Evolutionary conservation across 2,888 invertebrate genomes (phyloP), one percentile per base, ranked within the genome.

Genomic region (Eupsilia transversa): DNA sequence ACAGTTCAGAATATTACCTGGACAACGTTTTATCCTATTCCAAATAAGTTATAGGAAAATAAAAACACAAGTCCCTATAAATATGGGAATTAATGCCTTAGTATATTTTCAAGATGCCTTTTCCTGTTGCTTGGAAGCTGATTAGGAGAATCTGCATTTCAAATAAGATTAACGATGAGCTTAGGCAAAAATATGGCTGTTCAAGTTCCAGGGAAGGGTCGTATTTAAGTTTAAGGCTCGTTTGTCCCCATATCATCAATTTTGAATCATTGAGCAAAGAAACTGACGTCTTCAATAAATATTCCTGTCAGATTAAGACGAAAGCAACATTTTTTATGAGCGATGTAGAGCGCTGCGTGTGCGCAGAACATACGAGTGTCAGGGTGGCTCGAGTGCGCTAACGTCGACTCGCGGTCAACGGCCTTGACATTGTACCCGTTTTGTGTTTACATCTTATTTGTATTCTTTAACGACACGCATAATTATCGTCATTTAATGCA

Each of bases 401-500:
- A 80, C 79, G 77, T 79, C 84, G 77, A 69, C 79, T 79, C 82
- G 92, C 93, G 94, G 95, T 95, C 95, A 94, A 89, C 93, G 90
- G 93, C 95, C 93, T 94, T 95, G 95, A 95, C 94, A 95, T 92
- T 95, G 94, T 91, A 92, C 92, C 88, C 90, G 92, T 92, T 93
- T 90, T 85, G 81, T 90, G 89, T 91, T 92, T 89, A 91, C 89
- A 90, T 89, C 87, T 90, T 90, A 91, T 92, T 93, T 88, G 90
- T 91, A 90, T 91, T 91, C 91, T 89, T 86, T 88, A 86, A 87
- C 85, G 79, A 88, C 79, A 80, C 84, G 79, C 87, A 88, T 90
- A 90, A 91, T 91, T 90, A 90, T 88, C 85, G 82, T 83, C 88
- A 87, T 89, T 89, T 89, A 89, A 90, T 86, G 87, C 89, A 88